Evolutionary conservation across 2,113 vertebrate species (phyloP), one percentile per base, ranked within the genome.

Genomic region (Trematocara zebra): DNA sequence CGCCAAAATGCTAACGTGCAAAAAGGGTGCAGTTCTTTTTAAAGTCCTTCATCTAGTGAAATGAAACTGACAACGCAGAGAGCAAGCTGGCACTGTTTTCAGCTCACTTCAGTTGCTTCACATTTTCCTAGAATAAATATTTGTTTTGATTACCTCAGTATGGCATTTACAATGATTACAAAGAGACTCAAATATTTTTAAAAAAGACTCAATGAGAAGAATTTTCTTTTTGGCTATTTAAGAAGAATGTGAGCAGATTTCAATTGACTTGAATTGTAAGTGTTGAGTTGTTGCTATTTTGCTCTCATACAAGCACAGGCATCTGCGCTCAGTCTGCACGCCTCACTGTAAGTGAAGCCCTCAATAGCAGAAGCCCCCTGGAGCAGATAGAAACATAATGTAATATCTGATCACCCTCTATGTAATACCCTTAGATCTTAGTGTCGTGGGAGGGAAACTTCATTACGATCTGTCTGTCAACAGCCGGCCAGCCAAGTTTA

Each of bases 391-490:
- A 93, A 69, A 86, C 82, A 87, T 78, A 91, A 56, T 81, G 80
- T 83, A 90, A 87, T 83, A 89, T 87, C 84, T 87, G 92, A 88
- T 91, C 90, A 86, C 80, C 83, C 52, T 84, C 67, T 72, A 14
- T 90, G 85, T 92, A 91, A 89, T 47, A 88, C 49, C 85, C 9
- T 76, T 69, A 89, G 84, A 89, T 89, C 89, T 85, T 44, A 80
- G 49, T 84, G 88, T 93, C 78, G 84, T 85, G 52, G 81, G 89
- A 92, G 85, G 84, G 64, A 83, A 81, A 80, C 87, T 92, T 88
- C 89, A 85, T 93, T 90, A 91, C 2, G n/a, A 84, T 53, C 90
- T 87, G 86, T 85, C 92, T 57, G 56, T 94, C 90, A 89, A 35
- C 87, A 69, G 59, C 87, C 2, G 57, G 67, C 47, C 83, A 40